Conservation (phyloP, 2,797 vertebrate species). For the Malurus leucopterus region DNA sequence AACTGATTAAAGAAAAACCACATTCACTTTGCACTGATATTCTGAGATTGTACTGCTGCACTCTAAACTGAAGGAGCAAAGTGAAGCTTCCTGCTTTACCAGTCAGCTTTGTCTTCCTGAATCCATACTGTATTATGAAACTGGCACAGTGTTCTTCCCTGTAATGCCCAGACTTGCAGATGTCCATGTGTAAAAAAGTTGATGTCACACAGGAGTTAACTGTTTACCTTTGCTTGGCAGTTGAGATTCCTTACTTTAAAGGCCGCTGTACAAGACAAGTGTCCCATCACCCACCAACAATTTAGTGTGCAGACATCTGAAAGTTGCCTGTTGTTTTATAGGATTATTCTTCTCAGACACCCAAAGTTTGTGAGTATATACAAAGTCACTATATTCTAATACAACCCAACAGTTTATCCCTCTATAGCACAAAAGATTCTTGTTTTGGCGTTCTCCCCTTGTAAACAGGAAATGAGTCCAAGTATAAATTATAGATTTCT, state of each 20-base stretch:
- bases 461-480: conserved; percentile 45
- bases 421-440: not conserved
- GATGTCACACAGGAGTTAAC: not conserved
- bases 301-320: not conserved
- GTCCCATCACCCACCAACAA: not conserved
- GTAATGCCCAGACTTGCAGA: not conserved
- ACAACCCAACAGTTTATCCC: conserved; percentile 6
- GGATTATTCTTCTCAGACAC: not conserved
- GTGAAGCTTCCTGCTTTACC: not conserved
- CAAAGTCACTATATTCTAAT: not conserved
- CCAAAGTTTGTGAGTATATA: not conserved
- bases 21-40: not conserved
- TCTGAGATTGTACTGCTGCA: not conserved
- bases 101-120: not conserved
- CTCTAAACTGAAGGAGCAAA: not conserved
- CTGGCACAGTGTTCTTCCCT: not conserved
- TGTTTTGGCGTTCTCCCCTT: not conserved
- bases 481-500: conserved; percentile 46
- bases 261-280: not conserved
- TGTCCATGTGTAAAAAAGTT: not conserved
- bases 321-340: not conserved
- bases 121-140: not conserved
- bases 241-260: not conserved
- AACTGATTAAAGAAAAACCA: not conserved
- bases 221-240: not conserved